These are phyloP conservation scores for Pachyramphus minor DNA, from an alignment of 2,113 vertebrate species.

Conservation along the genomic window DNA sequence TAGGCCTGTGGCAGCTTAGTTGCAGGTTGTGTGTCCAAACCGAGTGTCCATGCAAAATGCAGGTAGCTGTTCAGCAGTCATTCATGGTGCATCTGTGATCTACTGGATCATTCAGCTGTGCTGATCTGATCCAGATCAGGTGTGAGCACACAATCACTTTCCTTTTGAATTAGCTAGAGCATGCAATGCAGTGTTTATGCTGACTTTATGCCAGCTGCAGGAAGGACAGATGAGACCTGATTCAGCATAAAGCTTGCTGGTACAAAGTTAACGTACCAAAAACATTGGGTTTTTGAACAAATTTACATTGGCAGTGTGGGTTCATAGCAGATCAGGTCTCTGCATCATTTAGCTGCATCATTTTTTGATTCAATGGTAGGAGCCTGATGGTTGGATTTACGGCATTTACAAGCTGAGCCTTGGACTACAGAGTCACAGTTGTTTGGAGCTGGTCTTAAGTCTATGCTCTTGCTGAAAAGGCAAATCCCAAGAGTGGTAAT, in stretches of 20 bases:
- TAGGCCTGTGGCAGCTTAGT: neutral
- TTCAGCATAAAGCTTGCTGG: constrained; percentile 60
- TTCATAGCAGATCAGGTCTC: constrained; percentile 14
- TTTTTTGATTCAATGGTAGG: constrained; percentile 12
- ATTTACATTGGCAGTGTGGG: constrained; percentile 31
- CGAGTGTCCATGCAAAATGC: neutral
- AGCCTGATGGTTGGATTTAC: neutral
- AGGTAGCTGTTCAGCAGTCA: neutral
- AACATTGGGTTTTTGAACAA: constrained; percentile 13
- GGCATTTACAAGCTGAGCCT: constrained; percentile 9
- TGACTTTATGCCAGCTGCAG: constrained; percentile 55
- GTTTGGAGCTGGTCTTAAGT: neutral
- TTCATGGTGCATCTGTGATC: neutral
- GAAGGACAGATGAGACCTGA: constrained; percentile 63
- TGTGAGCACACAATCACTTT: constrained; percentile 10
- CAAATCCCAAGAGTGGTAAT: neutral
- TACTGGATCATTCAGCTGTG: constrained; percentile 33
- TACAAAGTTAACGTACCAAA: constrained; percentile 51
- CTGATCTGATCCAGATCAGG: neutral
- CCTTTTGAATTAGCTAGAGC: constrained; percentile 25
- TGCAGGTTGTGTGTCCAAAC: neutral
- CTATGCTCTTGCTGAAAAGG: neutral
- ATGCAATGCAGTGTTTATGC: neutral
- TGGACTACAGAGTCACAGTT: neutral
- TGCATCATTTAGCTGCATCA: constrained; percentile 33